A percentile compares a stretch with the other conserved stretches of the same genome.
Conservation (phyloP, 2,113 vertebrate species). For the Potamarius usumacintae region DNA sequence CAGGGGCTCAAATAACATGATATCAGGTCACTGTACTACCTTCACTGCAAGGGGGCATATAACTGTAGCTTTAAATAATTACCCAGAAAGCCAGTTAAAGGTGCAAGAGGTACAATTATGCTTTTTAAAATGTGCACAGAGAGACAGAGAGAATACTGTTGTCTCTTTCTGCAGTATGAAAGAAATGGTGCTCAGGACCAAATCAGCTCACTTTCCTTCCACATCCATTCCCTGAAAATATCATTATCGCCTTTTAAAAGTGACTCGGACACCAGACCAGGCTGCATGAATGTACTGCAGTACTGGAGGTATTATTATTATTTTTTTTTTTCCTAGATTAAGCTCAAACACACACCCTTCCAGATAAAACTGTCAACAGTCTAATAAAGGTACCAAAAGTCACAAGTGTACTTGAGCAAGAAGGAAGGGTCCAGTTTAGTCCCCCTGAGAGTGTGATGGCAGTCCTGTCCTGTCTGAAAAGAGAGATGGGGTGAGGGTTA, state of each 20-base stretch:
- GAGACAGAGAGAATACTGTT: not conserved
- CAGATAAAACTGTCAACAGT: not conserved
- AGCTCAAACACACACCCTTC: not conserved
- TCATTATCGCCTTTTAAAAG: not conserved
- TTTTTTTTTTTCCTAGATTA: not conserved
- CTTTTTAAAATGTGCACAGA: too few species aligned
- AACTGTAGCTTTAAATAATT: too few species aligned
- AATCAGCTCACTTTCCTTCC: too few species aligned
- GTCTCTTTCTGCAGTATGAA: not conserved
- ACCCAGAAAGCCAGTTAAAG: too few species aligned
- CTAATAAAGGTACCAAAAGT: not conserved
- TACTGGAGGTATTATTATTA: too few species aligned
- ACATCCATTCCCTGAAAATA: not conserved
- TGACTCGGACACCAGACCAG: too few species aligned
- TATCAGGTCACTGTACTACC: too few species aligned
- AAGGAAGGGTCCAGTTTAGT: not conserved
- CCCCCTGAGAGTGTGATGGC: not conserved
- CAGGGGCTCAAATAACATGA: not conserved
- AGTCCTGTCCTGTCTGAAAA: not conserved
- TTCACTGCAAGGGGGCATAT: too few species aligned
- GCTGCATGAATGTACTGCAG: too few species aligned
- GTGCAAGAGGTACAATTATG: too few species aligned
- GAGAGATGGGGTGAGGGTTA: not conserved
- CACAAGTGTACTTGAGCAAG: not conserved
- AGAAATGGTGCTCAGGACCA: not conserved